phyloP scores from a whole-genome alignment of 2,797 vertebrate genomes.

The Notamacropus eugenii region DNA sequence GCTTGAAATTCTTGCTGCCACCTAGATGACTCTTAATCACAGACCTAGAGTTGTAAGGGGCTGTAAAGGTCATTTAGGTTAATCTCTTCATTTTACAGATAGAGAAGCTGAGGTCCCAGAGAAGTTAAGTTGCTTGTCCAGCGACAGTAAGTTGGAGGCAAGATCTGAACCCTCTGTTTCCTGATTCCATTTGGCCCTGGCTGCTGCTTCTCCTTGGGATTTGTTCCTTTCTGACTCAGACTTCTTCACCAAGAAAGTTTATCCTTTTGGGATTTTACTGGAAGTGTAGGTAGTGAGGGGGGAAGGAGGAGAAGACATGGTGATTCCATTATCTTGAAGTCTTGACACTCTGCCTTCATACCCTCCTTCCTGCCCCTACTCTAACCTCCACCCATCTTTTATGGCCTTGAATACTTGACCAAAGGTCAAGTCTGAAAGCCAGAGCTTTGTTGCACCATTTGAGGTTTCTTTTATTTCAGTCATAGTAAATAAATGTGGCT shows the following conservation, averaged over 20 bases:
- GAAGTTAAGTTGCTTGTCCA: background rate
- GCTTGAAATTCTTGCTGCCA: background rate
- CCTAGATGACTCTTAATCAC: background rate
- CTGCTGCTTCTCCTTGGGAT: background rate
- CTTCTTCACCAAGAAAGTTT: background rate
- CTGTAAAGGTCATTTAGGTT: background rate
- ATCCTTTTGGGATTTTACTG: background rate
- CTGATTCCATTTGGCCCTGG: background rate
- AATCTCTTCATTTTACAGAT: background rate
- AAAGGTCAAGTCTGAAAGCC: background rate
- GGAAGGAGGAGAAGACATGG: background rate
- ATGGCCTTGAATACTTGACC: background rate
- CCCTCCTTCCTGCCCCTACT: slow-evolving; percentile 13
- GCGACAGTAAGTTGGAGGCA: background rate
- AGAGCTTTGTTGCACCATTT: slow-evolving; percentile 22
- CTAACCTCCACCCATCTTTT: background rate
- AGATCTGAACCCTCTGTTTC: background rate
- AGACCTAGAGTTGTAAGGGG: background rate
- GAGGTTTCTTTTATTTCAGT: slow-evolving; percentile 28
- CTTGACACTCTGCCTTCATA: background rate
- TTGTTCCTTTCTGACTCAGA: background rate
- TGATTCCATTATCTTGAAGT: background rate
- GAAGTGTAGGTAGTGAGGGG: background rate
- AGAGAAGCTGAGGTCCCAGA: background rate
- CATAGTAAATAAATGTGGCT: slow-evolving; percentile 6